phyloP scores from a whole-genome alignment of 2,113 vertebrate genomes.

The Clarias macrocephalus region DNA sequence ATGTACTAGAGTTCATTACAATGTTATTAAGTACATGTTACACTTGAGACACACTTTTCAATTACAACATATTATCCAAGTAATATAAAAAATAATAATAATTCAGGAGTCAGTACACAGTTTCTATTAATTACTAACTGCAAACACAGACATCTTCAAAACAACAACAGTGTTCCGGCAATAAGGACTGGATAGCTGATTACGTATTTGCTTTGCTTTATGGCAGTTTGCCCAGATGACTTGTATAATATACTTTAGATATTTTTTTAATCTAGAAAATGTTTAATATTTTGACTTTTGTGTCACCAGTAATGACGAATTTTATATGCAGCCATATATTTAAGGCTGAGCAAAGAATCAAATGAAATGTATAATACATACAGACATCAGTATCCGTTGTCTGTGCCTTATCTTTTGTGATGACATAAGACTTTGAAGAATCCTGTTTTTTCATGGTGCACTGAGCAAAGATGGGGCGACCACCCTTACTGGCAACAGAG shows the following conservation, averaged over 20 bases:
- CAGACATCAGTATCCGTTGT: slow-evolving; percentile 58
- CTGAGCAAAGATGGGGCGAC: slow-evolving; percentile 67
- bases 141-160: not conserved
- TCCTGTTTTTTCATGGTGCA: slow-evolving; percentile 69
- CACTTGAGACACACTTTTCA: slow-evolving; percentile 45
- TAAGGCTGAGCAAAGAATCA: slow-evolving; percentile 33
- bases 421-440: slow-evolving; percentile 69
- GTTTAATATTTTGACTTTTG: not conserved
- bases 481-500: slow-evolving; percentile 70
- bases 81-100: not conserved
- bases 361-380: slow-evolving; percentile 32
- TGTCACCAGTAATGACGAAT: slow-evolving; percentile 1
- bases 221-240: not conserved
- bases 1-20: slow-evolving; percentile 38
- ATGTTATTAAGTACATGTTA: slow-evolving; percentile 42
- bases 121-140: slow-evolving; percentile 11
- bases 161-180: not conserved
- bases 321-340: slow-evolving; percentile 20
- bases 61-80: slow-evolving; percentile 40
- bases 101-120: not conserved
- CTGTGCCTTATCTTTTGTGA: slow-evolving; percentile 67
- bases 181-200: not conserved
- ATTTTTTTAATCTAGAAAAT: not conserved
- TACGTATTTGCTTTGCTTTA: slow-evolving; percentile 13
- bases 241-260: not conserved